Evolutionary conservation across 2,113 vertebrate genomes (phyloP), one percentile per base, ranked within the genome.

Genomic region (Mastomys coucha): DNA sequence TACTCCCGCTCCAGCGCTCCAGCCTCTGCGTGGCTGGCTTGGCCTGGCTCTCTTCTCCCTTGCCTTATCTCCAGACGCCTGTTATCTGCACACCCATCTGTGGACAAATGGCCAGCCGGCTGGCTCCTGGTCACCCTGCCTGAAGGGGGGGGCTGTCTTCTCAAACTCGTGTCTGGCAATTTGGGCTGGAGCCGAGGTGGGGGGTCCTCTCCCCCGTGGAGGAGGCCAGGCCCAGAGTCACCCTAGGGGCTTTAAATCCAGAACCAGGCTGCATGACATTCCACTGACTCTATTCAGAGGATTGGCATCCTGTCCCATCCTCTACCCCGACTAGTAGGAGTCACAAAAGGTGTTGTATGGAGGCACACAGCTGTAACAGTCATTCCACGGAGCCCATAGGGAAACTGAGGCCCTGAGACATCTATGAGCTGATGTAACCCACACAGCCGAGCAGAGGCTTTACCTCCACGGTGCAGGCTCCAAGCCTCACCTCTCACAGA

Each of bases 31-130:
- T 1, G 36, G 72, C 63, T 45, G 60, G 45, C 72, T 77, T 36
- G 49, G 91, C 88, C 89, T 87, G 28, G 87, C 80, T 91, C 87
- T 91, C 84, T 33, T 95, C 82, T 93, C 95, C 96, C 91, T 96
- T 81, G 87, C 92, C 95, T 97, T 98, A 98, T 98, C 97, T 97
- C 96, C 97, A 98, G 97, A 98, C 97, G 49, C 88, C 86, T 51
- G 95, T 97, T 97, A 98, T 98, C 97, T 97, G 82, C 95, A 95
- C 89, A 69, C 96, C 96, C 97, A 98, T 98, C 97, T 98, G 96
- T 65, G 98, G 97, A 98, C 98, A 97, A 98, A 98, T 98, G 98
- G 97, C 97, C 95, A 85, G 96, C 97, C 75, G 93, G 67, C 97
- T 97, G 97, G 97, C 98, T 97, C 98, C 98, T 97, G 97, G 95